These are phyloP conservation scores for Tineola bisselliella DNA, from an alignment of 2,888 invertebrate species.

Conservation along the genomic window DNA sequence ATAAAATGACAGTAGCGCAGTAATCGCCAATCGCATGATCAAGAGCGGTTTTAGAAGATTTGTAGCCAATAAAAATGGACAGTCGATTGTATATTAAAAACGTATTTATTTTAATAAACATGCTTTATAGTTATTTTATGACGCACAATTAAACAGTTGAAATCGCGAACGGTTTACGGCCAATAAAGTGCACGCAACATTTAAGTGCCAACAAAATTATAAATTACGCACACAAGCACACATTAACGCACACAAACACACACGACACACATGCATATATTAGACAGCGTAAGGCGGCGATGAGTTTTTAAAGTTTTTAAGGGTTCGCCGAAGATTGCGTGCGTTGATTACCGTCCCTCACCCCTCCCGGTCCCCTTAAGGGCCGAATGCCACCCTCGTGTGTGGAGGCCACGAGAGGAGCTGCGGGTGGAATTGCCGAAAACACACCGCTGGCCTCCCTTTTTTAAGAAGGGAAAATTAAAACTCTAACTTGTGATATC, in stretches of 20 bases:
- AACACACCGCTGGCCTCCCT: slow-evolving; percentile 59
- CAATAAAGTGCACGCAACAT: slow-evolving; percentile 39
- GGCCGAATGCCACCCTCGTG: slow-evolving; percentile 16
- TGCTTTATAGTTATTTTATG: slow-evolving; percentile 33
- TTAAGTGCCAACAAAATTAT: slow-evolving; percentile 4
- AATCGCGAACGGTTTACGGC: slow-evolving; percentile 34
- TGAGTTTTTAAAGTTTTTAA: slow-evolving; percentile 71
- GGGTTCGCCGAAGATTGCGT: slow-evolving; percentile 72
- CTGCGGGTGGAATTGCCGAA: slow-evolving; percentile 37
- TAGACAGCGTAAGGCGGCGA: slow-evolving; percentile 45
- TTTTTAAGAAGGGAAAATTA: slow-evolving; percentile 69
- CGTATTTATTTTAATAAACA: slow-evolving; percentile 23
- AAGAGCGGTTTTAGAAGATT: not conserved
- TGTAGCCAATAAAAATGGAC: not conserved
- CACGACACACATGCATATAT: slow-evolving; percentile 12
- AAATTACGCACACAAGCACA: slow-evolving; percentile 17
- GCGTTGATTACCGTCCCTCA: slow-evolving; percentile 68
- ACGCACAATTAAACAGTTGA: slow-evolving; percentile 33
- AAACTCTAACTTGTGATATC: slow-evolving; percentile 40
- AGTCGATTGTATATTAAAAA: slow-evolving; percentile 4
- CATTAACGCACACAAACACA: not conserved
- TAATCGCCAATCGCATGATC: not conserved
- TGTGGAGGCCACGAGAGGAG: slow-evolving; percentile 5
- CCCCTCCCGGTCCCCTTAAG: slow-evolving; percentile 22
- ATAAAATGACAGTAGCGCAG: not conserved